phyloP scores from a whole-genome alignment of 2,113 vertebrate species.

The Lophochroa leadbeateri region DNA sequence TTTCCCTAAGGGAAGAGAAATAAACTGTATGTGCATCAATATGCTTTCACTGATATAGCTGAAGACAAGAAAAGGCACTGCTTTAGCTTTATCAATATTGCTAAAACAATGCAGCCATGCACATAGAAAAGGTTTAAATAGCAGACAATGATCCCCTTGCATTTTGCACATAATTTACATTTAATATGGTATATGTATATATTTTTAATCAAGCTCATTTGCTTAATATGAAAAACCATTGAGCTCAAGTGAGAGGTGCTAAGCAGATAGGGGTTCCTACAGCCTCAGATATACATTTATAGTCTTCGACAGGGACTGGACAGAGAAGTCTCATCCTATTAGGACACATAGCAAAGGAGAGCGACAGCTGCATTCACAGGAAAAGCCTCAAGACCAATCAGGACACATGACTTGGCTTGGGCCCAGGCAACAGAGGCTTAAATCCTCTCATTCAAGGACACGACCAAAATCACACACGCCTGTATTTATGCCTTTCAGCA shows the following conservation, averaged over 20 bases:
- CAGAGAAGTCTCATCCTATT: conserved; percentile 39
- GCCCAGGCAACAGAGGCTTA: conserved; percentile 34
- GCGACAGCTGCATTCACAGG: conserved; percentile 47
- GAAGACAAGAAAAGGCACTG: background rate
- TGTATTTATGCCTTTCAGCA: background rate
- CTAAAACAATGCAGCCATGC: background rate
- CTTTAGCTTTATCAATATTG: background rate
- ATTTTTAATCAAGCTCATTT: conserved; percentile 23
- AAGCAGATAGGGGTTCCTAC: background rate
- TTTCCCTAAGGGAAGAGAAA: background rate
- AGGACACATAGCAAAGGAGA: background rate
- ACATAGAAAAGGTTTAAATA: background rate
- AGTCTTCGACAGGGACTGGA: background rate
- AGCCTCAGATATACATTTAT: background rate
- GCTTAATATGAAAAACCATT: background rate
- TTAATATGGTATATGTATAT: background rate
- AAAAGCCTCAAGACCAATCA: conserved; percentile 55
- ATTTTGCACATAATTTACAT: background rate
- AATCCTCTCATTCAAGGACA: conserved; percentile 66
- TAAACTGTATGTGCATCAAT: background rate
- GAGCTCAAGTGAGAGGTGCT: background rate
- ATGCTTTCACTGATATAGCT: background rate
- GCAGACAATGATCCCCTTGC: background rate
- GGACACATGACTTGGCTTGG: conserved; percentile 42
- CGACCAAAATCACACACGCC: background rate